phyloP scores from a whole-genome alignment of 2,888 invertebrate species.

The Ligdia adustata region DNA sequence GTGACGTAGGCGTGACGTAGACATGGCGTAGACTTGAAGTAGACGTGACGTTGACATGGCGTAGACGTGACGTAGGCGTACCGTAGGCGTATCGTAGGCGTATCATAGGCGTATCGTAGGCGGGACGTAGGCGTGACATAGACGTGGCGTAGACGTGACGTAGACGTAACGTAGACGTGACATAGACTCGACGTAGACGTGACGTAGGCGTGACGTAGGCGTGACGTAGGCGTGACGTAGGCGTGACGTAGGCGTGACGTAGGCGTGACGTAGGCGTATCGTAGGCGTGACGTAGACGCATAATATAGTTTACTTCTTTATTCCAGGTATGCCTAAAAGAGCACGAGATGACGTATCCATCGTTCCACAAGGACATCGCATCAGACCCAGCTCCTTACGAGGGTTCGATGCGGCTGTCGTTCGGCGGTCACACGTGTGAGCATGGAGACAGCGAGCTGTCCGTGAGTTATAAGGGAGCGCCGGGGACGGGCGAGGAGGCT shows the following conservation, averaged over 20 bases:
- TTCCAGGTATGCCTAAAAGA: slow-evolving; percentile 59
- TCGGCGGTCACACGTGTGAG: slow-evolving; percentile 43
- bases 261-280: not conserved
- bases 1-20: too few species aligned
- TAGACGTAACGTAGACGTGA: not conserved
- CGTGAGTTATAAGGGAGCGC: slow-evolving; percentile 55
- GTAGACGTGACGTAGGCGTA: too few species aligned
- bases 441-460: slow-evolving; percentile 49
- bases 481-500: slow-evolving; percentile 45
- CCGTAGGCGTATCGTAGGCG: too few species aligned
- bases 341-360: slow-evolving; percentile 56
- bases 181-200: not conserved
- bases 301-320: slow-evolving; percentile 12
- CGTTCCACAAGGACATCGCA: slow-evolving; percentile 55
- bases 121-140: too few species aligned
- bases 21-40: too few species aligned
- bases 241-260: not conserved
- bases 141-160: not conserved
- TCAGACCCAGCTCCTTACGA: slow-evolving; percentile 57
- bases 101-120: too few species aligned
- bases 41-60: too few species aligned
- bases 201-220: not conserved
- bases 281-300: not conserved
- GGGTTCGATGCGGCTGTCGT: slow-evolving; percentile 52
- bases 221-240: not conserved